These are phyloP conservation scores for Rhodinocichla rosea DNA, from an alignment of 2,113 vertebrate genomes.

Conservation along the genomic window DNA sequence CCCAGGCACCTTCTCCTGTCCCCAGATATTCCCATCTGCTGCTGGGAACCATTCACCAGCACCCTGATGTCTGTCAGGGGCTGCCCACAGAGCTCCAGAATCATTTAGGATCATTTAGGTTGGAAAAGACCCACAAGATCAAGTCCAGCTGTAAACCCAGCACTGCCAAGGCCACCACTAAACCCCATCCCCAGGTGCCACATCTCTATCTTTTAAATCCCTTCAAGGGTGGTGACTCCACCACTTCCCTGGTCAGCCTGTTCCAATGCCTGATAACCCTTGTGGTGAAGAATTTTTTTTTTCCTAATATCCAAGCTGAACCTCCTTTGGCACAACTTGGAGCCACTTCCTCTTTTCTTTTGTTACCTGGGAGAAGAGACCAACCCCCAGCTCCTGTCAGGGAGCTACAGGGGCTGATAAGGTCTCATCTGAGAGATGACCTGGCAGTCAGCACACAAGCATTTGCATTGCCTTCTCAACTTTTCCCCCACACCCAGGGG, in stretches of 20 bases:
- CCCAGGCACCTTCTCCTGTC: not conserved
- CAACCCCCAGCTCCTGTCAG: not conserved
- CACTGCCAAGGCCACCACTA: not conserved
- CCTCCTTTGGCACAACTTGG: not conserved
- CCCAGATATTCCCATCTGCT: not conserved
- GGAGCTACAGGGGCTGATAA: not conserved
- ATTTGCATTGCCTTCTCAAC: not conserved
- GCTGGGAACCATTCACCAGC: not conserved
- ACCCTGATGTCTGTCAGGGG: not conserved
- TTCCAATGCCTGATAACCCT: not conserved
- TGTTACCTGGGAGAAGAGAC: not conserved
- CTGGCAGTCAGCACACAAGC: not conserved
- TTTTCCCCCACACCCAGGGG: not conserved
- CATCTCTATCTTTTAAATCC: not conserved
- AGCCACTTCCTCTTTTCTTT: not conserved
- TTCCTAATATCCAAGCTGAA: not conserved
- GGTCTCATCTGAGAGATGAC: not conserved
- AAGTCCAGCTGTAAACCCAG: not conserved
- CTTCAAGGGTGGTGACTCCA: not conserved
- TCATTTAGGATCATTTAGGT: not conserved
- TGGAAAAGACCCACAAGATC: not conserved
- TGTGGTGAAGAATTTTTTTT: not conserved
- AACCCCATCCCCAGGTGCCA: not conserved
- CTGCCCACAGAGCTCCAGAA: not conserved
- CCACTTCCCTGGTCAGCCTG: not conserved